Evolutionary conservation across 2,113 vertebrate genomes (phyloP).

Genomic region (Aptenodytes forsteri): DNA sequence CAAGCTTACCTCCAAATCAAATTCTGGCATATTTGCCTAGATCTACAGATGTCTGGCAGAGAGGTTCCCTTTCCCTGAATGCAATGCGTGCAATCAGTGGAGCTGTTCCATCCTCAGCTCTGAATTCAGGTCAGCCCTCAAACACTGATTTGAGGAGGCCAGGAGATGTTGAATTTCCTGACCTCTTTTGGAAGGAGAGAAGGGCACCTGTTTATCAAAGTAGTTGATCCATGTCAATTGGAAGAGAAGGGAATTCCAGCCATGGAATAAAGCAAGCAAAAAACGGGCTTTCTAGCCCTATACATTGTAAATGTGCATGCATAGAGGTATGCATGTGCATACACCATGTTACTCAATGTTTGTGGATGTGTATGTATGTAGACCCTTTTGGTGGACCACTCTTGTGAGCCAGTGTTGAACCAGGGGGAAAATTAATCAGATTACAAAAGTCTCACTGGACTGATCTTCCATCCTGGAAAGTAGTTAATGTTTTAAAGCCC

Average conservation of each 20-base stretch:
- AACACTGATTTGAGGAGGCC: neutral
- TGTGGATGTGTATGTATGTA: neutral
- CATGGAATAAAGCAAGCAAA: neutral
- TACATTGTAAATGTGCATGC: neutral
- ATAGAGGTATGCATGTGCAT: neutral
- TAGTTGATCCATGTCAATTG: neutral
- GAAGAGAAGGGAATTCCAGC: neutral
- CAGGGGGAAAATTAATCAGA: neutral
- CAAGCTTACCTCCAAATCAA: neutral
- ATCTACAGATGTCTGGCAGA: neutral
- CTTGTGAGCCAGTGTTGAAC: neutral
- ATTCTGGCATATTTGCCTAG: neutral
- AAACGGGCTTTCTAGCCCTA: neutral
- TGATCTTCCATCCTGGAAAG: neutral
- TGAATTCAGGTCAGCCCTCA: neutral
- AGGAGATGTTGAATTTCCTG: neutral
- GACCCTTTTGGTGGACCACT: neutral
- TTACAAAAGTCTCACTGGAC: neutral
- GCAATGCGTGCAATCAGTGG: neutral
- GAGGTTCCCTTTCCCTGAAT: neutral
- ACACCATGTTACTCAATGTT: neutral
- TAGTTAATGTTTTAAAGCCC: neutral
- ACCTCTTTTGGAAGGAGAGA: neutral
- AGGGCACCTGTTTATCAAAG: neutral
- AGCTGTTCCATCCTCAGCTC: neutral